phyloP scores from a whole-genome alignment of 2,888 invertebrate genomes.

The Tipula helvola region DNA sequence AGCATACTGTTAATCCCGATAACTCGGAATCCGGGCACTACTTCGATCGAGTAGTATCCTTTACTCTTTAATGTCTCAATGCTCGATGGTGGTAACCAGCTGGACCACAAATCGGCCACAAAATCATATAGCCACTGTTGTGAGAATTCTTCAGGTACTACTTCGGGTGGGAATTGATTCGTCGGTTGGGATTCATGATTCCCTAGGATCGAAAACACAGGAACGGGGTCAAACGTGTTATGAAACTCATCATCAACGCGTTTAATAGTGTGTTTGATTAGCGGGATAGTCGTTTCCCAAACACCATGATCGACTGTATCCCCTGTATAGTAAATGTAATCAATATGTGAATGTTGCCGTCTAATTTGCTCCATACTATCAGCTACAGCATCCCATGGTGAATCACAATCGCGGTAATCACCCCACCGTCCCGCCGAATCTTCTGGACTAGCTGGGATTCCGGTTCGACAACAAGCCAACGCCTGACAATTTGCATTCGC shows the following conservation, averaged over 20 bases:
- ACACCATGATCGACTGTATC: conserved; percentile 78
- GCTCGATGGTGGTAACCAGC: conserved; percentile 46
- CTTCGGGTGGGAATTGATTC: conserved; percentile 53
- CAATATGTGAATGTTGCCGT: conserved; percentile 42
- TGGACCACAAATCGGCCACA: conserved; percentile 54
- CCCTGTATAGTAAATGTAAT: conserved; percentile 69
- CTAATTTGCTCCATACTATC: conserved; percentile 50
- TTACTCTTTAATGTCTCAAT: conserved; percentile 38
- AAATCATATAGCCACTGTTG: conserved; percentile 66
- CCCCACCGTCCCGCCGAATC: conserved; percentile 66
- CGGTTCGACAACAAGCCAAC: conserved; percentile 59
- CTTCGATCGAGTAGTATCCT: conserved; percentile 63
- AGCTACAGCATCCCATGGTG: conserved; percentile 54
- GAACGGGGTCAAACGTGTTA: conserved; percentile 45
- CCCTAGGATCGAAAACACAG: conserved; percentile 57
- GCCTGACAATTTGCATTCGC: conserved; percentile 60
- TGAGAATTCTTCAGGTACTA: conserved; percentile 39
- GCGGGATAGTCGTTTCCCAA: too few relatives aligned
- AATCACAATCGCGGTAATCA: conserved; percentile 64
- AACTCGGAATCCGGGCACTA: conserved; percentile 56
- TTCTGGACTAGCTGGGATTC: conserved; percentile 14
- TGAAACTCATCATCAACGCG: conserved; percentile 41
- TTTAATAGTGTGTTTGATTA: conserved; percentile 46
- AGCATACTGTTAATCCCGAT: conserved; percentile 73
- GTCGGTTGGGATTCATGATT: conserved; percentile 78